phyloP scores from a whole-genome alignment of 2,888 invertebrate species.

The Desoria tigrina region DNA sequence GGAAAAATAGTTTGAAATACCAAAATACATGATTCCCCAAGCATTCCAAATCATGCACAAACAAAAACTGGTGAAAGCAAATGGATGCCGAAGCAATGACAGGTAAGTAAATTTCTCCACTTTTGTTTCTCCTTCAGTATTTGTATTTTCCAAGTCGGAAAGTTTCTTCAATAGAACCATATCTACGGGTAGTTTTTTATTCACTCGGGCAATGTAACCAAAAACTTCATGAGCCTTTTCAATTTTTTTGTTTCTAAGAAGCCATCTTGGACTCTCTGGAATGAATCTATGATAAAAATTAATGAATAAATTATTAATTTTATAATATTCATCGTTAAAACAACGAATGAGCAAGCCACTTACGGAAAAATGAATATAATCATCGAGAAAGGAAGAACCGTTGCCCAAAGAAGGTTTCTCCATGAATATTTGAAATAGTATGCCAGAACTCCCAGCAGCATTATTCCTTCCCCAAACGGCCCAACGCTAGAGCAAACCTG shows the following conservation, averaged over 20 bases:
- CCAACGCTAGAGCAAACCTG: constrained; percentile 41
- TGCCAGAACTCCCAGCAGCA: constrained; percentile 38
- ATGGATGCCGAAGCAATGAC: constrained; percentile 28
- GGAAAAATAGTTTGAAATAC: too few relatives aligned
- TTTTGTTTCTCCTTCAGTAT: constrained; percentile 3
- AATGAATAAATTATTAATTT: not conserved
- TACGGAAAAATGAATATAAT: constrained; percentile 32
- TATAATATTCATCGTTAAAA: not conserved
- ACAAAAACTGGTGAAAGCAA: constrained; percentile 33
- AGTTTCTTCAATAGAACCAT: constrained; percentile 25
- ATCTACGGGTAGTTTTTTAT: constrained; percentile 1
- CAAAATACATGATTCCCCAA: constrained; percentile 36
- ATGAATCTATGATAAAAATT: constrained; percentile 22
- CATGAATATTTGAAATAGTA: constrained; percentile 34
- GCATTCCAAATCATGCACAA: constrained; percentile 41
- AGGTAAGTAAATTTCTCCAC: constrained; percentile 26
- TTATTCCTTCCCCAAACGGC: constrained; percentile 45
- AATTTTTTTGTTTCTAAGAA: constrained; percentile 30
- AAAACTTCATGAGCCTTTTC: constrained; percentile 33
- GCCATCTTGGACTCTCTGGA: constrained; percentile 48
- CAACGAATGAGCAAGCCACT: not conserved
- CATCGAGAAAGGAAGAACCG: constrained; percentile 36
- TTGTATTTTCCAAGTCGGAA: not conserved
- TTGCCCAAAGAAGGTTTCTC: constrained; percentile 38
- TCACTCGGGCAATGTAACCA: constrained; percentile 21